phyloP scores from a whole-genome alignment of 2,888 invertebrate genomes.

The Melieria omissa region DNA sequence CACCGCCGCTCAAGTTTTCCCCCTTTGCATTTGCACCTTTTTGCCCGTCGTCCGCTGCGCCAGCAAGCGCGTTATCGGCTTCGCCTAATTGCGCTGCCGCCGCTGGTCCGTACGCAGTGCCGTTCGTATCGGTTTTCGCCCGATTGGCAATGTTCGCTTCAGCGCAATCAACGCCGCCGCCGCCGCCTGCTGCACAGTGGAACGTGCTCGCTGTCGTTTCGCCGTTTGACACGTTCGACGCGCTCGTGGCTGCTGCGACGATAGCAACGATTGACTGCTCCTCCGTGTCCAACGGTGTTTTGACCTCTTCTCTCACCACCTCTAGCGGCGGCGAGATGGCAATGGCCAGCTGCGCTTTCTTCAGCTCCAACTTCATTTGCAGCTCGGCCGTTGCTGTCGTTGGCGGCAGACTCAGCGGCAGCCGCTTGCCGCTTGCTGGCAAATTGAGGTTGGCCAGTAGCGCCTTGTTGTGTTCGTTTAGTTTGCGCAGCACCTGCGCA shows the following conservation, averaged over 20 bases:
- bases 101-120: neutral
- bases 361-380: constrained; percentile 36
- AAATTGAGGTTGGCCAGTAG: constrained; percentile 11
- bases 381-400: constrained; percentile 33
- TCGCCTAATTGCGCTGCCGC: neutral
- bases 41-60: neutral
- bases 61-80: neutral
- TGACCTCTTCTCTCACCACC: constrained; percentile 53
- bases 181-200: neutral
- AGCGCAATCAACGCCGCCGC: neutral
- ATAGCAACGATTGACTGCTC: constrained; percentile 25
- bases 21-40: neutral
- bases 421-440: neutral
- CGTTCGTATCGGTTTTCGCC: constrained; percentile 19
- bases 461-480: constrained; percentile 52
- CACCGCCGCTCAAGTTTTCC: neutral
- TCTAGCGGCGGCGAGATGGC: constrained; percentile 40
- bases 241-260: neutral
- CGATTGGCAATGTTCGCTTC: constrained; percentile 21
- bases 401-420: constrained; percentile 1
- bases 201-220: neutral
- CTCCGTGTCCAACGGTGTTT: constrained; percentile 47
- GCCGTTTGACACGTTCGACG: constrained; percentile 19
- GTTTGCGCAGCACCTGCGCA: constrained; percentile 58
- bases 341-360: constrained; percentile 30